Base-by-base conservation (phyloP, 2,888 invertebrate species). In the Maniola hyperantus region DNA sequence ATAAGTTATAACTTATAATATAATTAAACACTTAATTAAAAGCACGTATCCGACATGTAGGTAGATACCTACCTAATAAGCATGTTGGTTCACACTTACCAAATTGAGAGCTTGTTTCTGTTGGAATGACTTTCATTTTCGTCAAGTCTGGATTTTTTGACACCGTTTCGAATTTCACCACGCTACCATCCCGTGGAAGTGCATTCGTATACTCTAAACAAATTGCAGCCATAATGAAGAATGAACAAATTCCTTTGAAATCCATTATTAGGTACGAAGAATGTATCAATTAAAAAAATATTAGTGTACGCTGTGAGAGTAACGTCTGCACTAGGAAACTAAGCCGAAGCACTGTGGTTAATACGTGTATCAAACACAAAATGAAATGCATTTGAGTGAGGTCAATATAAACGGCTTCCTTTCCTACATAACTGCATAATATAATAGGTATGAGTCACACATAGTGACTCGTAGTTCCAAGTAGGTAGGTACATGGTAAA, bases 171-270 rank as follows among this genome's bases (percentile, higher is more conserved):
- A 59, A 62, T 68, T 71, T 75, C 36, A 68, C 61, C 5, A 74
- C 74, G 34, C 73, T 76, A 36, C 71, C 74, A 54, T 81, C 79
- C 70, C 78, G 77, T 11, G 85, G 83, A 26, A 74, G 71, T 10
- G 77, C 80, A 58, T 73, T 62, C 36, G 72, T 72, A 67, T 77
- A 73, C 11, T 62, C 55, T 18, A 67, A 65, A 58, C 34, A 67
- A 50, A 71, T 39, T 15, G 53, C 53, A 36, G 66, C 33, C 6
- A 63, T 15, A 54, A 68, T 34, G 26, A 67, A 61, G 18, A 70
- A 15, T 0, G 69, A 44, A 46, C 48, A 66, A 42, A 72, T 64
- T 20, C 64, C 61, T 63, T 70, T 74, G n/a, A 68, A 65, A 39
- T 62, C 39, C 73, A 74, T 75, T 63, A 44, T 67, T 15, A n/a